Percentiles rank a stretch among this genome's conserved stretches.
These are phyloP conservation scores for Galerucella calmariensis DNA, from an alignment of 2,888 invertebrate genomes.

Conservation along the genomic window DNA sequence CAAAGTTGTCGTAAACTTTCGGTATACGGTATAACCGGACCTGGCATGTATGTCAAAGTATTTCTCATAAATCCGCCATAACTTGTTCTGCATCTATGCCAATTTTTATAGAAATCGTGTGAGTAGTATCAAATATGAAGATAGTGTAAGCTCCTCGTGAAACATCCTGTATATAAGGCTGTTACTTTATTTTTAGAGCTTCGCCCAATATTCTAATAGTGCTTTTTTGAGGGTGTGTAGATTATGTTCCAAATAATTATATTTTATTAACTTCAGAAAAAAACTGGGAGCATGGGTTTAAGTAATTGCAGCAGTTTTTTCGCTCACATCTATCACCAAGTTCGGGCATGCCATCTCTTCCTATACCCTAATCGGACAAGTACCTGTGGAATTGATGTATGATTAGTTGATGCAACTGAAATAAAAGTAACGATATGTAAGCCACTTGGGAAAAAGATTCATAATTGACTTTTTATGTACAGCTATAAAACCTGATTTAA, in stretches of 20 bases:
- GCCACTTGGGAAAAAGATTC: conserved; percentile 17
- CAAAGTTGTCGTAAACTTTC: too few species aligned
- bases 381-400: conserved; percentile 11
- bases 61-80: too few species aligned
- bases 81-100: too few species aligned
- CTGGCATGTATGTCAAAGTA: too few species aligned
- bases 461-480: conserved; percentile 22
- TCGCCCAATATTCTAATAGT: not conserved
- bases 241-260: not conserved
- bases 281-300: not conserved
- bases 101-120: too few species aligned
- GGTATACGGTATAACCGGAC: too few species aligned
- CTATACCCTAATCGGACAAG: not conserved
- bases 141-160: too few species aligned
- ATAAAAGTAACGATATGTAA: conserved; percentile 5
- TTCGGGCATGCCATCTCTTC: not conserved
- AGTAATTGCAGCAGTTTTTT: not conserved
- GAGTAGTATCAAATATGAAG: too few species aligned
- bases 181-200: too few species aligned
- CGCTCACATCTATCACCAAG: not conserved
- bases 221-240: not conserved
- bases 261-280: not conserved
- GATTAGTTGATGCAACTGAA: not conserved
- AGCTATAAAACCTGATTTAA: conserved; percentile 26
- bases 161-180: too few species aligned